Percentiles rank a stretch among this genome's conserved stretches.
These are phyloP conservation scores for Lerista edwardsae DNA, from an alignment of 2,797 vertebrate species.

Conservation along the genomic window DNA sequence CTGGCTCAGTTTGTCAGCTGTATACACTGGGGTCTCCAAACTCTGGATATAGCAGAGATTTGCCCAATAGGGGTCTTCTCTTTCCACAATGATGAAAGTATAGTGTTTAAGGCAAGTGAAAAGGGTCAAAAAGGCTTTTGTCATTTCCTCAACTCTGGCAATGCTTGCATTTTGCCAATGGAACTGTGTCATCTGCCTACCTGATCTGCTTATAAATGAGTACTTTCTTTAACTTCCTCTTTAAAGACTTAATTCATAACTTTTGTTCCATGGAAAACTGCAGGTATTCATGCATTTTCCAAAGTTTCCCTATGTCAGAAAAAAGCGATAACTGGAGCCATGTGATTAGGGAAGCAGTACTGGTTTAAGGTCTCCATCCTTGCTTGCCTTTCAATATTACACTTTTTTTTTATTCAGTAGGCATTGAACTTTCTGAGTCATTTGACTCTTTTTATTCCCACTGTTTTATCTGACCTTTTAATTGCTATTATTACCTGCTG, in stretches of 20 bases:
- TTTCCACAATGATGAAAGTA: not conserved
- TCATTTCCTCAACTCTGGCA: not conserved
- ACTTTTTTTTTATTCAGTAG: too few species aligned
- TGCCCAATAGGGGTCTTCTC: not conserved
- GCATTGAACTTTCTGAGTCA: too few species aligned
- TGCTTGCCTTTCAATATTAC: too few species aligned
- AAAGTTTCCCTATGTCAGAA: too few species aligned
- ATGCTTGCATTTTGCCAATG: not conserved
- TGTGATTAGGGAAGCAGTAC: too few species aligned
- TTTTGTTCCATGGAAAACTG: not conserved
- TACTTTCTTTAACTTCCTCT: not conserved
- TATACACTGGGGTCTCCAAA: too few species aligned
- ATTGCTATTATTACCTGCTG: too few species aligned
- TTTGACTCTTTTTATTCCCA: too few species aligned
- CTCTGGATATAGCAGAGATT: not conserved
- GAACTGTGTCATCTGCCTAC: not conserved
- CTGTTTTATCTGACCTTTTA: too few species aligned
- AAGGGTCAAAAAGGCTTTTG: accelerated
- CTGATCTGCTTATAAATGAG: not conserved
- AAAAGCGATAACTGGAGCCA: too few species aligned
- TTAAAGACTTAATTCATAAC: not conserved
- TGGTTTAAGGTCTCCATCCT: too few species aligned
- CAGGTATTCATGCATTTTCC: not conserved
- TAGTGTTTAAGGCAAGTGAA: not conserved
- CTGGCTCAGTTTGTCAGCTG: too few species aligned